Percentiles rank a stretch among this genome's conserved stretches.
Evolutionary conservation across 2,113 vertebrate species (phyloP).

Genomic region (Pimephales promelas): DNA sequence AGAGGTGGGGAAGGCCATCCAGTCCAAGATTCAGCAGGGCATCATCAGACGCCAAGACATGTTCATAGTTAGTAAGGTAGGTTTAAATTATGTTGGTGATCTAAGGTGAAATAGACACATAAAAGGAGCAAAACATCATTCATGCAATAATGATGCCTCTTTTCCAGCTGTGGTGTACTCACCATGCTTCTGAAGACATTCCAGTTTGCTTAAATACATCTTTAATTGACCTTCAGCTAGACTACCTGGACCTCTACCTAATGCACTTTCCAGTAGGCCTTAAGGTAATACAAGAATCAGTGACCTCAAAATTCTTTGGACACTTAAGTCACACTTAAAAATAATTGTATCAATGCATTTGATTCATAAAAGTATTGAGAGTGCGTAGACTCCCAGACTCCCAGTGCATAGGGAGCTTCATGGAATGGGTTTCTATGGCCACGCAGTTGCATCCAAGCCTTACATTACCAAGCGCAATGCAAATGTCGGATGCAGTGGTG

Average conservation of each 20-base stretch:
- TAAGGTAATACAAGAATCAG: conserved; percentile 62
- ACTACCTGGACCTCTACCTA: conserved; percentile 79
- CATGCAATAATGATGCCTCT: conserved; percentile 6
- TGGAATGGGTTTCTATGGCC: too few relatives aligned
- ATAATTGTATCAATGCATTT: too few relatives aligned
- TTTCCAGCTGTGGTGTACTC: conserved; percentile 71
- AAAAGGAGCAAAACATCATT: neutral
- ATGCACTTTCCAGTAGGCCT: conserved; percentile 77
- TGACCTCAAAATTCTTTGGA: too few relatives aligned
- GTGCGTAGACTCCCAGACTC: too few relatives aligned
- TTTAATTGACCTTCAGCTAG: conserved; percentile 71
- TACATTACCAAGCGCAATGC: too few relatives aligned
- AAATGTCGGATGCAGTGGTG: too few relatives aligned
- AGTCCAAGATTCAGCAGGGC: conserved; percentile 73
- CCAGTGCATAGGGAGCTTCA: too few relatives aligned
- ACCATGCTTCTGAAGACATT: conserved; percentile 71
- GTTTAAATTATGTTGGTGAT: conserved; percentile 17
- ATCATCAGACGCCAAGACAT: conserved; percentile 74
- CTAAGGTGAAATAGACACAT: neutral
- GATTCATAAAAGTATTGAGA: too few relatives aligned
- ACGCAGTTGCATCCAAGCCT: too few relatives aligned
- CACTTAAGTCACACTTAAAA: too few relatives aligned
- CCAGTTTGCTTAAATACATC: conserved; percentile 70
- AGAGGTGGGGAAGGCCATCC: conserved; percentile 72
- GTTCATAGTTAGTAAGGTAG: conserved; percentile 78